A percentile compares a stretch with the other conserved stretches of the same genome.
phyloP scores from a whole-genome alignment of 1,140 invertebrate genomes.

The Cyphomyrmex costatus region DNA sequence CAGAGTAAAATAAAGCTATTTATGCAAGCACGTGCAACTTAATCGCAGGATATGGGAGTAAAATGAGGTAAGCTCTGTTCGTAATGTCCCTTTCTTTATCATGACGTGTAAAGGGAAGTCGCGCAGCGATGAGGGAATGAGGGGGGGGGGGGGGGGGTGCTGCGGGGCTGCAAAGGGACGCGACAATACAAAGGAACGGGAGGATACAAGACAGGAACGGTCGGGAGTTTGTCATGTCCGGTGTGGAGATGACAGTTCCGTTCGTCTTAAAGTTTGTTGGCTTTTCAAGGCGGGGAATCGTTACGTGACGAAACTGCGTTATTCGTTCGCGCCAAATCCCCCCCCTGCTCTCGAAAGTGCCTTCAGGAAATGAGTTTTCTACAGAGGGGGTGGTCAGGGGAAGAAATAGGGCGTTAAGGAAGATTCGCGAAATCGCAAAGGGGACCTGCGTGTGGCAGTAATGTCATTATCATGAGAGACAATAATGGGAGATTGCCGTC shows the following conservation, averaged over 20 bases:
- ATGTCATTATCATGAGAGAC: conserved; percentile 64
- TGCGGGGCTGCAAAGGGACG: conserved; percentile 34
- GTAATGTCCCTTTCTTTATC: conserved; percentile 43
- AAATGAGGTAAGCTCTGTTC: conserved; percentile 13
- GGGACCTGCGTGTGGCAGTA: conserved; percentile 42
- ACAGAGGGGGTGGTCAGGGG: background rate
- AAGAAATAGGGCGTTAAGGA: conserved; percentile 22
- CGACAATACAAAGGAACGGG: conserved; percentile 16
- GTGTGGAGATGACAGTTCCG: conserved; percentile 82
- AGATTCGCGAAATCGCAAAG: conserved; percentile 3
- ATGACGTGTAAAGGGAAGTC: conserved; percentile 52
- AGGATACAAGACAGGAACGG: conserved; percentile 64
- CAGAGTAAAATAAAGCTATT: conserved; percentile 2
- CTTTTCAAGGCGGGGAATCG: conserved; percentile 74
- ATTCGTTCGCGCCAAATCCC: conserved; percentile 57
- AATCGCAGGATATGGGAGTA: conserved; percentile 39
- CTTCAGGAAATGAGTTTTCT: conserved; percentile 74
- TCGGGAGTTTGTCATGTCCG: conserved; percentile 82
- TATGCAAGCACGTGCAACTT: conserved; percentile 6
- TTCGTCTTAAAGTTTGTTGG: conserved; percentile 80
- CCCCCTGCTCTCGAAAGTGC: background rate
- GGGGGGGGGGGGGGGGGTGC: no score
- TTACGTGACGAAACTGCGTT: conserved; percentile 81
- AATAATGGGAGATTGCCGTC: conserved; percentile 64
- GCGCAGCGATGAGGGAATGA: conserved; percentile 10